phyloP scores from a whole-genome alignment of 2,888 invertebrate species.

The Odontomyia ornata region DNA sequence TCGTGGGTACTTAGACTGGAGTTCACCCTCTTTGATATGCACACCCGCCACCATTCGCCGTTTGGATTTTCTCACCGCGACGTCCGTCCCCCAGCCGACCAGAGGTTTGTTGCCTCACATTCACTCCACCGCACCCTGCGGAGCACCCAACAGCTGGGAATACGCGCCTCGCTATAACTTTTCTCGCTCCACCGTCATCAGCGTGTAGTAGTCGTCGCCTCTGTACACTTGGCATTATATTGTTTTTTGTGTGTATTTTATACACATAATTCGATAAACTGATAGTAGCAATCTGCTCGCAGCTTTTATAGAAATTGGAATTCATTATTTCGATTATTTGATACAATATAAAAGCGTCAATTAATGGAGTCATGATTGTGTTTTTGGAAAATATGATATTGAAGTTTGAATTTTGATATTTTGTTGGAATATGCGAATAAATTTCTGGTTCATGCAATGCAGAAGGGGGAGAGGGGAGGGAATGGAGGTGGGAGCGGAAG shows the following conservation, averaged over 20 bases:
- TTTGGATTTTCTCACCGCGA: too few relatives aligned
- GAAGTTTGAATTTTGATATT: too few relatives aligned
- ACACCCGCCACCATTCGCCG: not conserved
- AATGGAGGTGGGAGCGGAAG: too few relatives aligned
- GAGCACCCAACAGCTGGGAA: not conserved
- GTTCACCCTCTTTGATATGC: not conserved
- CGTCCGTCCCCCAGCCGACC: too few relatives aligned
- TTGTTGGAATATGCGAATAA: too few relatives aligned
- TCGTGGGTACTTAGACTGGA: not conserved
- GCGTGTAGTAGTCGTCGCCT: not conserved
- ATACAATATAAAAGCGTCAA: conserved; percentile 38
- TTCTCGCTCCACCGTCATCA: not conserved
- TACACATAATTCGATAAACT: conserved; percentile 41
- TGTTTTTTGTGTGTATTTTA: conserved; percentile 26
- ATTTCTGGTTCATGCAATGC: too few relatives aligned
- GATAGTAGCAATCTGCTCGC: conserved; percentile 39
- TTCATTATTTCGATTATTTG: conserved; percentile 41
- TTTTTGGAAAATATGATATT: conserved; percentile 17
- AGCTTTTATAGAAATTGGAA: conserved; percentile 39
- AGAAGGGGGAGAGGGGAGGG: too few relatives aligned
- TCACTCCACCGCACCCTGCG: not conserved
- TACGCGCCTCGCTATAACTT: not conserved
- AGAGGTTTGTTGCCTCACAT: not conserved
- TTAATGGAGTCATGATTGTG: conserved; percentile 36
- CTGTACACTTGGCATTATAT: conserved; percentile 24